Percentiles rank a stretch among this genome's conserved stretches.
Conservation (phyloP, 2,888 invertebrate genomes). For the Drosophila phalerata region DNA sequence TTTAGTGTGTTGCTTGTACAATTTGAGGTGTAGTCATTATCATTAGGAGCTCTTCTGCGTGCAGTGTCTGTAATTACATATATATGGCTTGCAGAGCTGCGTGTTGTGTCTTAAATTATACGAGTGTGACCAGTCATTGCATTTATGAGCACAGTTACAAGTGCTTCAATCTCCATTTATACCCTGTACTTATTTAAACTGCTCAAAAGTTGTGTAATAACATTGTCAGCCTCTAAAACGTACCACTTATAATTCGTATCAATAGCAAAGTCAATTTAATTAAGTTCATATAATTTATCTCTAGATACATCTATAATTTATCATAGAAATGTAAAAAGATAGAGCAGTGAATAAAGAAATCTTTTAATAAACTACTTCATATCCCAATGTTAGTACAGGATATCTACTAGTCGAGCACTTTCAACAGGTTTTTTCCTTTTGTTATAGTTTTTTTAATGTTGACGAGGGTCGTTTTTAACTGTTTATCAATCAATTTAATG, state of each 20-base stretch:
- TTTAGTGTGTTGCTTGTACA: constrained; percentile 47
- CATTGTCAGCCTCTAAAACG: background rate
- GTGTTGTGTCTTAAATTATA: constrained; percentile 53
- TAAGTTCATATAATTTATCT: background rate
- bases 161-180: constrained; percentile 20
- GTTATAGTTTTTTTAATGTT: constrained; percentile 23
- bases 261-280: background rate
- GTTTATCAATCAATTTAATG: constrained; percentile 59
- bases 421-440: background rate
- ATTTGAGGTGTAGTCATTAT: constrained; percentile 75
- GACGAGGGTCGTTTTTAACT: constrained; percentile 40
- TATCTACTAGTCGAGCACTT: background rate
- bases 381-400: background rate
- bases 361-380: background rate
- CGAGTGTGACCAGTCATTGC: constrained; percentile 58
- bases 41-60: constrained; percentile 46
- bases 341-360: background rate
- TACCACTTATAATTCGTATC: too few species aligned
- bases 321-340: background rate
- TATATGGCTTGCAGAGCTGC: constrained; percentile 56
- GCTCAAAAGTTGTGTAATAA: background rate
- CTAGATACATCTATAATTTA: too few species aligned
- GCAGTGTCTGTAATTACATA: constrained; percentile 72
- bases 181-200: background rate
- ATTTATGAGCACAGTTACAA: constrained; percentile 60